phyloP scores from a whole-genome alignment of 2,888 invertebrate genomes.

The Acheta domesticus region DNA sequence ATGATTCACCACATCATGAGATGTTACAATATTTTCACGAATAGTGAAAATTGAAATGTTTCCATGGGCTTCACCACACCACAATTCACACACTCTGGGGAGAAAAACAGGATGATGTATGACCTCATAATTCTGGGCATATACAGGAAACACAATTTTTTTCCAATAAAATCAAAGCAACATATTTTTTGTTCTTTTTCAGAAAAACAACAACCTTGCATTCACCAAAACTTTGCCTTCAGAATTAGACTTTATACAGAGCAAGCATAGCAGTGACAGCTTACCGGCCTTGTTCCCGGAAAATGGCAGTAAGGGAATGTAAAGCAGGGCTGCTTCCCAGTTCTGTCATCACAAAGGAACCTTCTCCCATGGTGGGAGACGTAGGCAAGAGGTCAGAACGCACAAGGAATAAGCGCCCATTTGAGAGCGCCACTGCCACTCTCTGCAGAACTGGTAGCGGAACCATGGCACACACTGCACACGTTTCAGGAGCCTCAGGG shows the following conservation, averaged over 20 bases:
- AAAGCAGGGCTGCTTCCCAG: conserved; percentile 67
- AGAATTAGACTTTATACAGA: too few species aligned
- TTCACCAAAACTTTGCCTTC: too few species aligned
- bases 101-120: background rate
- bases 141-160: background rate
- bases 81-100: conserved; percentile 61
- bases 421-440: conserved; percentile 77
- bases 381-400: conserved; percentile 58
- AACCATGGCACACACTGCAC: conserved; percentile 63
- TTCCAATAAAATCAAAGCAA: background rate
- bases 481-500: conserved; percentile 57
- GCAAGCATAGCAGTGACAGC: conserved; percentile 29
- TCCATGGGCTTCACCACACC: conserved; percentile 84
- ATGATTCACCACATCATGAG: conserved; percentile 67
- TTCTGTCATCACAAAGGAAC: conserved; percentile 74
- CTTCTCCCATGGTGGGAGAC: conserved; percentile 64
- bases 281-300: conserved; percentile 47
- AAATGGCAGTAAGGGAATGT: conserved; percentile 63
- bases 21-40: conserved; percentile 65
- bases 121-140: too few species aligned
- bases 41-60: conserved; percentile 75
- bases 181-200: background rate
- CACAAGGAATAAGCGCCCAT: conserved; percentile 72
- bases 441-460: conserved; percentile 62
- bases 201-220: too few species aligned